These are phyloP conservation scores for Leiothrix lutea DNA, from an alignment of 2,113 vertebrate genomes.

Conservation along the genomic window DNA sequence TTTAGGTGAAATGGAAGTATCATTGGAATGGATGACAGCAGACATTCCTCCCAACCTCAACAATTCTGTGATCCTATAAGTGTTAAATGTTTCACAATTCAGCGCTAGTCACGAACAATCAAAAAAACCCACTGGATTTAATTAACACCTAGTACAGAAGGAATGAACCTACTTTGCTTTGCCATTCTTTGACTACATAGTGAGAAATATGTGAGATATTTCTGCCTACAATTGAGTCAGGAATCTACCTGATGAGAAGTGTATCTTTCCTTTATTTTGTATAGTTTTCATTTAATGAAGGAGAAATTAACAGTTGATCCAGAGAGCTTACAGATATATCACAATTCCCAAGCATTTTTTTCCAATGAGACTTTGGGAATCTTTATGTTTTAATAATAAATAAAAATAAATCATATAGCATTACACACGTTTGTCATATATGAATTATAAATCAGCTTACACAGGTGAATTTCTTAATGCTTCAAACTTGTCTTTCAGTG, in stretches of 20 bases:
- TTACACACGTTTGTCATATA: background rate
- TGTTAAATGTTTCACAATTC: background rate
- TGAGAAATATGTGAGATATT: background rate
- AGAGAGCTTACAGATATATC: background rate
- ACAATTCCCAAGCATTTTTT: conserved; percentile 13
- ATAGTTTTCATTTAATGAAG: background rate
- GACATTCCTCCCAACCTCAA: background rate
- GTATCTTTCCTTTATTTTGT: conserved; percentile 6
- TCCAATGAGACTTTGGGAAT: background rate
- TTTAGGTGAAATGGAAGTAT: background rate
- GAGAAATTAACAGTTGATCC: conserved; percentile 34
- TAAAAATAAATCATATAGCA: background rate
- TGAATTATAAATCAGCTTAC: background rate
- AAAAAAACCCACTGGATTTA: background rate
- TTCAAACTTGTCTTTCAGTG: background rate
- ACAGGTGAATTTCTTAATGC: background rate
- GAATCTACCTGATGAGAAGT: conserved; percentile 6
- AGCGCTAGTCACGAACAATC: background rate
- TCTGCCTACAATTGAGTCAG: background rate
- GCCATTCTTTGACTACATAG: background rate
- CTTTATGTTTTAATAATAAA: conserved; percentile 3
- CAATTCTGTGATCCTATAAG: background rate
- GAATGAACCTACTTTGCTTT: background rate
- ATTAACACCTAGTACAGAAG: background rate
- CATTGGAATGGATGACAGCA: background rate